A percentile compares a stretch with the other conserved stretches of the same genome.
These are phyloP conservation scores for Meteorus sp. DNA, from an alignment of 1,140 invertebrate species.

Conservation along the genomic window DNA sequence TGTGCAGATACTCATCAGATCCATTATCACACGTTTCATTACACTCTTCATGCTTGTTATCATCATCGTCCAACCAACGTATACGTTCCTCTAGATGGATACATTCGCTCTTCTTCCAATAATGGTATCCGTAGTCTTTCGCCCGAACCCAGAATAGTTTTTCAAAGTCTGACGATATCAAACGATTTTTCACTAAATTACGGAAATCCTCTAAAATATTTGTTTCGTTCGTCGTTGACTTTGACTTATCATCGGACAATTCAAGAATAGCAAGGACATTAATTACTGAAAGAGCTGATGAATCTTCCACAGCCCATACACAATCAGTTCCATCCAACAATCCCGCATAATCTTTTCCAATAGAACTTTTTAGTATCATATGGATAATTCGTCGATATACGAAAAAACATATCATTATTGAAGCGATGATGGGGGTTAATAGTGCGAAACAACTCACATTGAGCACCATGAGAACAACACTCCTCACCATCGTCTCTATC, in stretches of 20 bases:
- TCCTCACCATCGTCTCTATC: conserved; percentile 21
- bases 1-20: conserved; percentile 42
- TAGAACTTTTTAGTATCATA: conserved; percentile 24
- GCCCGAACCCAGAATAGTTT: conserved; percentile 56
- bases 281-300: conserved; percentile 49
- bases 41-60: conserved; percentile 32
- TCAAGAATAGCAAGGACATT: conserved; percentile 57
- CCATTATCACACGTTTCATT: conserved; percentile 35
- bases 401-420: conserved; percentile 17
- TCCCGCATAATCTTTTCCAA: conserved; percentile 46
- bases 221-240: conserved; percentile 14
- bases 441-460: conserved; percentile 22
- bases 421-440: conserved; percentile 14
- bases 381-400: conserved; percentile 27
- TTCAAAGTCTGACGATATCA: conserved; percentile 31
- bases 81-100: conserved; percentile 51
- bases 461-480: conserved; percentile 3
- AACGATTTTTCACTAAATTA: conserved; percentile 32
- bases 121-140: conserved; percentile 59
- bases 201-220: conserved; percentile 35
- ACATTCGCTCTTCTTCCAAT: conserved; percentile 51
- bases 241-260: conserved; percentile 28
- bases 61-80: conserved; percentile 46
- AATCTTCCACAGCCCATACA: conserved; percentile 60
- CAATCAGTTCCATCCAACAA: conserved; percentile 58